Evolutionary conservation across 2,113 vertebrate species (phyloP).

Genomic region (Tretioscincus oriximinensis): DNA sequence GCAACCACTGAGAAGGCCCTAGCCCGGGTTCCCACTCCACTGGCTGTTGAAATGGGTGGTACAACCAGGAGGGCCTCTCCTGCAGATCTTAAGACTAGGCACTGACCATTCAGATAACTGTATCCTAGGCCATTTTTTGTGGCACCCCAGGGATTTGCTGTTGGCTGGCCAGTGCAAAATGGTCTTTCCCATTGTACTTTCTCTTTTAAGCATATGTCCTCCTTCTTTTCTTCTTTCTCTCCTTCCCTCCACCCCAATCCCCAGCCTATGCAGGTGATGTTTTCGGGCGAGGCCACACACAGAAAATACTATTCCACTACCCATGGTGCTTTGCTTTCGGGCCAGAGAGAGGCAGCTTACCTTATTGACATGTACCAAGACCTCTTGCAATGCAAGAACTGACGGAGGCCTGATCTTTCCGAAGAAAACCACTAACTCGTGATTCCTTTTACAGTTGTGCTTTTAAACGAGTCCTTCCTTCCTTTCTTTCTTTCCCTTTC

Average conservation of each 20-base stretch:
- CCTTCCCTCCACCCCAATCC: neutral
- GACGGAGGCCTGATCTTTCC: constrained; percentile 74
- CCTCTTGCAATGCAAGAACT: constrained; percentile 82
- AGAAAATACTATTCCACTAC: constrained; percentile 99
- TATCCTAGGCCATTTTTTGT: too few relatives aligned
- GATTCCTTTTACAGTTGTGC: constrained; percentile 60
- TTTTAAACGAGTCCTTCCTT: constrained; percentile 61
- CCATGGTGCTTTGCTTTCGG: constrained; percentile 98
- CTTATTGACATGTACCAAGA: constrained; percentile 95
- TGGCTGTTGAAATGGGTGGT: too few relatives aligned
- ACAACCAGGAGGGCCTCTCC: too few relatives aligned
- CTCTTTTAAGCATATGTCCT: accelerated
- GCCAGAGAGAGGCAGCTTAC: constrained; percentile 91
- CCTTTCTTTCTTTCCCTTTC: constrained; percentile 69
- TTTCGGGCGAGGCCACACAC: constrained; percentile 97
- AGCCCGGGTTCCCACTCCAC: too few relatives aligned
- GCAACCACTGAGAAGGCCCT: too few relatives aligned
- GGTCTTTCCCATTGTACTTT: neutral
- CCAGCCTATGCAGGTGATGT: constrained; percentile 97
- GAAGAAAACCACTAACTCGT: constrained; percentile 78
- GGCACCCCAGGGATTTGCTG: too few relatives aligned
- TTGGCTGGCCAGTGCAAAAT: too few relatives aligned
- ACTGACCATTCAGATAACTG: too few relatives aligned
- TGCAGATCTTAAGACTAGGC: too few relatives aligned
- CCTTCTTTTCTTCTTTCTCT: neutral